These are phyloP conservation scores for Felis chaus DNA, from an alignment of 2,113 vertebrate genomes.

Conservation along the genomic window DNA sequence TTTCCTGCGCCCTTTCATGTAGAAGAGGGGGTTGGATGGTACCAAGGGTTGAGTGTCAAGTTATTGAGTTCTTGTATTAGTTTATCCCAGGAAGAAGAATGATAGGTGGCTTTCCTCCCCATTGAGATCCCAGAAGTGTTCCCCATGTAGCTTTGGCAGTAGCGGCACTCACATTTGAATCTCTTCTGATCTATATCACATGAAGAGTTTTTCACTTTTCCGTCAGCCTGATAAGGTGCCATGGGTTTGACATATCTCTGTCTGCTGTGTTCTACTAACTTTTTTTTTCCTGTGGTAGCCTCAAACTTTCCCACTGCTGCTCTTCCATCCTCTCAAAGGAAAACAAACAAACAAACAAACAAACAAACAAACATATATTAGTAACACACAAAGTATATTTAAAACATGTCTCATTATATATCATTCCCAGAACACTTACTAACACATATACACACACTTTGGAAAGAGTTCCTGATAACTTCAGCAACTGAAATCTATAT, in stretches of 20 bases:
- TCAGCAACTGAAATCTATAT: background rate
- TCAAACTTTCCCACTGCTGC: background rate
- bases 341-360: background rate
- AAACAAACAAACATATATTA: background rate
- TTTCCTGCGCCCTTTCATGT: background rate
- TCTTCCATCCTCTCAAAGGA: slow-evolving; percentile 18
- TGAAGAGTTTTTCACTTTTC: background rate
- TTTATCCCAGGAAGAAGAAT: background rate
- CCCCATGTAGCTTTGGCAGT: background rate
- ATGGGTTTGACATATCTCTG: background rate
- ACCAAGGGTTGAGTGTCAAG: background rate
- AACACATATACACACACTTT: background rate
- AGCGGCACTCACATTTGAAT: slow-evolving; percentile 50
- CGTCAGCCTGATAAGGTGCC: background rate
- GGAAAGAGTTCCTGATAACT: background rate
- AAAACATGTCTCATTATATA: background rate
- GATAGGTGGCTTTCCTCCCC: background rate
- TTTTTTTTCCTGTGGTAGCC: background rate
- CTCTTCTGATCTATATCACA: background rate
- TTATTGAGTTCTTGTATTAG: background rate
- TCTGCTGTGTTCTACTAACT: background rate
- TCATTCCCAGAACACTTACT: background rate
- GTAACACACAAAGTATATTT: background rate
- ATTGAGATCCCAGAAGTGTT: background rate
- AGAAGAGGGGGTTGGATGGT: background rate